Conservation (phyloP, 2,797 vertebrate species). For the Syngnathus acus region DNA sequence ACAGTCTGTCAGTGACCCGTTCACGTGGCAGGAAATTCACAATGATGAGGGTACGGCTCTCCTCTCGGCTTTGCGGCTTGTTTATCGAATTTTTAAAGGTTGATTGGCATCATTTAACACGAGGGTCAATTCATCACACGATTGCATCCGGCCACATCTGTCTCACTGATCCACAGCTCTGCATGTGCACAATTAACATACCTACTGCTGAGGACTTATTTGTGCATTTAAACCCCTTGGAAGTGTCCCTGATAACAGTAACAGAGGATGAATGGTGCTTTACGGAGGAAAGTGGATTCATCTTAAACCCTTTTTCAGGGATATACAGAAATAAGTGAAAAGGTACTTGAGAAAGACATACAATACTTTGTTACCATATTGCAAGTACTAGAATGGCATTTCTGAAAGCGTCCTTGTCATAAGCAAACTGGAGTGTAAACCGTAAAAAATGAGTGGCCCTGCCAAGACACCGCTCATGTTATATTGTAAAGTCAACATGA, state of each 20-base stretch:
- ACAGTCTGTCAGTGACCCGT: constrained; percentile 36
- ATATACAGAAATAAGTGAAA: neutral
- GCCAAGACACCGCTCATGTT: neutral
- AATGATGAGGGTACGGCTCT: constrained; percentile 50
- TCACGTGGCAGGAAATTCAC: constrained; percentile 49
- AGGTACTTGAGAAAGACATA: neutral
- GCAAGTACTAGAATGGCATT: neutral
- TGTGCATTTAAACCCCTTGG: constrained; percentile 14
- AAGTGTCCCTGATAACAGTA: neutral
- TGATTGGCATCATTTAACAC: constrained; percentile 64
- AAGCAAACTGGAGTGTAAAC: neutral
- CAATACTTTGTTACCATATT: neutral
- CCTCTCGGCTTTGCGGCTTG: constrained; percentile 35
- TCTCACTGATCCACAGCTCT: constrained; percentile 30
- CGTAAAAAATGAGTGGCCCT: neutral
- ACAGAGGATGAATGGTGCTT: neutral
- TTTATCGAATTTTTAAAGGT: constrained; percentile 61
- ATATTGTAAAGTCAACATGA: neutral
- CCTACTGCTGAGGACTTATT: constrained; percentile 26
- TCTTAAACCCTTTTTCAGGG: neutral
- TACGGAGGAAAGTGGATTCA: neutral
- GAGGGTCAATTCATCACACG: constrained; percentile 50
- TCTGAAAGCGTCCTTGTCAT: neutral
- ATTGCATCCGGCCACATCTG: constrained; percentile 51
- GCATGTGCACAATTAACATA: constrained; percentile 36